phyloP scores from a whole-genome alignment of 64 coral and sea anemone species.

The Stylophora pistillata region DNA sequence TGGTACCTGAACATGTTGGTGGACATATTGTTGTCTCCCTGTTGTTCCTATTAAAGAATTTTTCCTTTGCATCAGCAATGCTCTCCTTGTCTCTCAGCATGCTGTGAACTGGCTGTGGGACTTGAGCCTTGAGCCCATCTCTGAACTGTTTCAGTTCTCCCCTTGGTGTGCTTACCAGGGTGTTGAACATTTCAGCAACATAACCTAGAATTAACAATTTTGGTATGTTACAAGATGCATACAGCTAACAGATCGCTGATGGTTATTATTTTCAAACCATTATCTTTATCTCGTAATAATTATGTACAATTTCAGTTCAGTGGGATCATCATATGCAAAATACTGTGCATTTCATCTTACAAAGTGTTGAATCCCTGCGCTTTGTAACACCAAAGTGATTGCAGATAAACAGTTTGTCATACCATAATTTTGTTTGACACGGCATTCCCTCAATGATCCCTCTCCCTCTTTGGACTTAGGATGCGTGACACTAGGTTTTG shows the following conservation, averaged over 20 bases:
- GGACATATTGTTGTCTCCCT: constrained; percentile 42
- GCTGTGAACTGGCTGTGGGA: constrained; percentile 39
- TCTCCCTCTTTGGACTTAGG: constrained; percentile 74
- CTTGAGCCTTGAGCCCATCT: constrained; percentile 30
- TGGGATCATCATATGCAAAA: no score
- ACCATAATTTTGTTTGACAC: constrained; percentile 62
- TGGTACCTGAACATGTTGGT: constrained; percentile 66
- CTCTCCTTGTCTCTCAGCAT: constrained; percentile 43
- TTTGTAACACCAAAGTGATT: no score
- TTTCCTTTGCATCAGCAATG: constrained; percentile 45
- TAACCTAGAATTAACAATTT: no score
- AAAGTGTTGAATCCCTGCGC: no score
- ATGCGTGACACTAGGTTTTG: constrained; percentile 55
- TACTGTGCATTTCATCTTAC: no score
- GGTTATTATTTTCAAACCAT: no score
- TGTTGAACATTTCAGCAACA: constrained; percentile 50
- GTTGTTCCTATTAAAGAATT: constrained; percentile 25
- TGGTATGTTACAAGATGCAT: no score
- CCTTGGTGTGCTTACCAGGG: constrained; percentile 39
- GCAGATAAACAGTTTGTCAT: no score
- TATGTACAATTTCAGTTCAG: not conserved
- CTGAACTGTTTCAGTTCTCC: constrained; percentile 37
- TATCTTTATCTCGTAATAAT: no score
- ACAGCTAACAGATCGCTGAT: no score
- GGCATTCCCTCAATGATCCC: constrained; percentile 49